Base-by-base conservation (phyloP, 1,140 invertebrate species). In the Drosophila jambulina region DNA sequence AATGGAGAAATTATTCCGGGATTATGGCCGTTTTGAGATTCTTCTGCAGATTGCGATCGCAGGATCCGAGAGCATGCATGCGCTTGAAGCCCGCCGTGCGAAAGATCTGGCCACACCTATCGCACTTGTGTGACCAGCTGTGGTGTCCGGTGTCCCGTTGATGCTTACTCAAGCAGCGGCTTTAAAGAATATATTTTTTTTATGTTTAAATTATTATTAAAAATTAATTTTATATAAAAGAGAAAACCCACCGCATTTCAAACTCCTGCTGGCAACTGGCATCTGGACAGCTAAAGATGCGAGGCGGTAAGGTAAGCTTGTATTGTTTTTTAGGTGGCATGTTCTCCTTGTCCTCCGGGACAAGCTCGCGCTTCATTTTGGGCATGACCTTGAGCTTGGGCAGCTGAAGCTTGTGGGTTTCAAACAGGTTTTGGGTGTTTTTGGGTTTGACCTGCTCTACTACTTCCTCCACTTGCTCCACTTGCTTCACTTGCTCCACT, bases 61-160 rank as follows among this genome's bases (percentile, higher is more conserved):
- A 75, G 59, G 75, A 46, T 9, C 27, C 48, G 6, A 21, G 2
- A 17, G 72, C n/a, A 25, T 77, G 70, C 70, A 76, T 77, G n/a
- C 57, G 48, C 29, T 36, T 58, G 13, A 76, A 68, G 23, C 71
- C 72, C 7, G 25, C 46, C 12, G 74, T 48, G n/a, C 72, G 72
- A 1, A 77, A 77, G 38, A 77, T 19, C 42, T 77, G 40, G 46
- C 72, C 72, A 65, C 75, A 75, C 34, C 43, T 46, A 1, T 19
- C 29, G 15, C 75, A 78, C 12, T 57, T 77, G 49, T 77, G 45
- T 21, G 49, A 13, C 71, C 70, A 77, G 40, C 1, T 77, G 36
- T 76, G 74, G 38, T 68, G 74, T 12, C 64, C 54, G 12, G 42
- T 12, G 4, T 57, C 62, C 4, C 59, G 51, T 25, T 75, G 72